Evolutionary conservation across 1,140 invertebrate species (phyloP), one percentile per base, ranked within the genome.

Genomic region (Drosophila setifemur): DNA sequence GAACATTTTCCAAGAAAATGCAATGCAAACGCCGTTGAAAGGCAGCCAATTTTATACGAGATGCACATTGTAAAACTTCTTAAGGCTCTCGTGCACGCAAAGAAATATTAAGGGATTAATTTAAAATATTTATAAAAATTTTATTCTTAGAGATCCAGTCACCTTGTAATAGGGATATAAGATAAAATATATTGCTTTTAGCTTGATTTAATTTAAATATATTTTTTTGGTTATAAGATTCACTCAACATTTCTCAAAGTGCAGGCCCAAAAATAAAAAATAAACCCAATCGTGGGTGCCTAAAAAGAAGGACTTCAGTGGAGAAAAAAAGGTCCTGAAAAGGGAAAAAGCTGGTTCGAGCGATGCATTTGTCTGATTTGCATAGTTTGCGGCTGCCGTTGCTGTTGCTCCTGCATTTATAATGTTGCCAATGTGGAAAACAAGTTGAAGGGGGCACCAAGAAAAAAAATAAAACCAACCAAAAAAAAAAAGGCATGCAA

Each of bases 391-490:
- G 50, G 37, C 58, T 44, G 57, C 50, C 42, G 49, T 63, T 60
- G 70, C 70, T 70, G 78, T 83, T 79, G 61, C 72, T 71, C 79
- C 64, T 85, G 79, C 79, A 83, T 83, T 71, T 85, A 74, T 83
- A 83, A 85, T 83, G 79, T 54, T 85, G 73, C 69, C 60, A 64
- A 72, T 73, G 68, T 73, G 57, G 49, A 50, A 68, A 58, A 40
- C 43, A 71, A 50, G 48, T 29, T 47, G 50, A 23, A 5, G 18
- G 25, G 35, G 12, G n/a, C n/a, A 42, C n/a, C n/a, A 44, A 19
- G 35, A 23, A 55, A 31, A 26, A 40, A 9, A 31, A 7, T 23
- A 48, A 23, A 50, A 45, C 26, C 37, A 16, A 11, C 5, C n/a
- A 44, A 37, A 53, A 49, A 73, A 52, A 74, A 39, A 57, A n/a